Percentiles rank a stretch among this genome's conserved stretches.
Conservation (phyloP, 2,113 vertebrate genomes). For the Ascaphus truei region DNA sequence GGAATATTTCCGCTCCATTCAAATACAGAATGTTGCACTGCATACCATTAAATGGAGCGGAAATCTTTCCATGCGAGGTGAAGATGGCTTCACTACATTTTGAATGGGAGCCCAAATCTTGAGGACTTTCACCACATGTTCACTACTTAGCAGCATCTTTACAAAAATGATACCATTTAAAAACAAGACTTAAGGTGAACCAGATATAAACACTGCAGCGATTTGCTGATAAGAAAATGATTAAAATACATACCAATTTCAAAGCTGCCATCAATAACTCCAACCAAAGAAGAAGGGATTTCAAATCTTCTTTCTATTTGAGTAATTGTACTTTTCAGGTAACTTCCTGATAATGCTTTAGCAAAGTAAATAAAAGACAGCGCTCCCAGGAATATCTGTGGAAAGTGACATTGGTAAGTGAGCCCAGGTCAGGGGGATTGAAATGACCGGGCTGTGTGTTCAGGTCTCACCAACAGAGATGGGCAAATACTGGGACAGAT, state of each 20-base stretch:
- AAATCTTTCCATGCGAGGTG: too few relatives aligned
- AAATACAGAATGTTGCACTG: too few relatives aligned
- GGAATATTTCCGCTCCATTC: too few relatives aligned
- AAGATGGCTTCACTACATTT: too few relatives aligned
- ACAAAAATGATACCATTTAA: too few relatives aligned
- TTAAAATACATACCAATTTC: constrained; percentile 81
- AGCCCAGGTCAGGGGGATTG: too few relatives aligned
- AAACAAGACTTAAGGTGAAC: too few relatives aligned
- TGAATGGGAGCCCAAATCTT: too few relatives aligned
- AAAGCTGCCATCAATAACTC: constrained; percentile 90
- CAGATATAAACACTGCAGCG: too few relatives aligned
- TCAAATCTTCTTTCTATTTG: constrained; percentile 92
- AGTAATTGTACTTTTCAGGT: constrained; percentile 92
- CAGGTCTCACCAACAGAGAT: not conserved
- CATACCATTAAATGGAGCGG: too few relatives aligned
- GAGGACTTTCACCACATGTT: too few relatives aligned
- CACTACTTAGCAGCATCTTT: too few relatives aligned
- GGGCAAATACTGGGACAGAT: not conserved
- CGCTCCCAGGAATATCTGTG: constrained; percentile 81
- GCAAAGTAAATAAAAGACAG: constrained; percentile 90
- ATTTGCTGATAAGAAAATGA: constrained; percentile 39
- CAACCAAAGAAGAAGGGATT: constrained; percentile 87
- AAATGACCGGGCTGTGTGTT: not conserved
- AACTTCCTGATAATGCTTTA: constrained; percentile 87
- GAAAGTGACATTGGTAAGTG: constrained; percentile 36